Conservation (phyloP, 2,888 invertebrate genomes). For the Chouioia cunea region DNA sequence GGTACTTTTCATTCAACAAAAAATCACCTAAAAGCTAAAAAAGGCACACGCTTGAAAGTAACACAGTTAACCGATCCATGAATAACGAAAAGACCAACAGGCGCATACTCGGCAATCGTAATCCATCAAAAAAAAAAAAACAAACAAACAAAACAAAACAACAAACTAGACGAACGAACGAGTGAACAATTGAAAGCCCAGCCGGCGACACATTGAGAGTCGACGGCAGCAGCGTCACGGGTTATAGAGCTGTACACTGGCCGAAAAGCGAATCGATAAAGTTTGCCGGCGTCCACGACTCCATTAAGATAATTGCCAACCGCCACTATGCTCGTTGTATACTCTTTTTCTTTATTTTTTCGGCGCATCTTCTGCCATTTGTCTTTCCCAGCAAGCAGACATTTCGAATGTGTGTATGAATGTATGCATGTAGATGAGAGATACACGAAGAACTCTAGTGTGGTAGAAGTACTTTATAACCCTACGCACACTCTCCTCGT, state of each 20-base stretch:
- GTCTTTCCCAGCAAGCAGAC: conserved; percentile 43
- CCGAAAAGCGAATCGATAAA: conserved; percentile 58
- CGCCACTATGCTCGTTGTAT: conserved; percentile 49
- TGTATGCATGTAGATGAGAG: too few species aligned
- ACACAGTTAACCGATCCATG: too few species aligned
- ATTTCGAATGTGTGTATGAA: not conserved
- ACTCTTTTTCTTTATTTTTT: not conserved
- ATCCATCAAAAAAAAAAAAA: conserved; percentile 7
- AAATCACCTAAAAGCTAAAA: too few species aligned
- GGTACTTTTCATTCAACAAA: too few species aligned
- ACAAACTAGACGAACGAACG: not conserved
- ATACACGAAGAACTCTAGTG: too few species aligned
- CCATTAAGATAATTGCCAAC: conserved; percentile 66
- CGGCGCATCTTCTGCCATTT: conserved; percentile 23
- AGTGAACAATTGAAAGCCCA: too few species aligned
- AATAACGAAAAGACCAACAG: too few species aligned
- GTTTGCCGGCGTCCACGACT: conserved; percentile 59
- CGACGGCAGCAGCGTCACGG: not conserved
- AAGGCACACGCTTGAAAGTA: too few species aligned
- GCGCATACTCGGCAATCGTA: too few species aligned
- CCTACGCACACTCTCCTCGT: conserved; percentile 34
- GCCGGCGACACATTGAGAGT: conserved; percentile 14
- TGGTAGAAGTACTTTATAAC: too few species aligned
- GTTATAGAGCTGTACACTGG: not conserved
- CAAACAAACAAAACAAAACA: conserved; percentile 1